Percentiles rank a stretch among this genome's conserved stretches.
These are phyloP conservation scores for Meta bourneti DNA, from an alignment of 2,888 invertebrate species.

Conservation along the genomic window DNA sequence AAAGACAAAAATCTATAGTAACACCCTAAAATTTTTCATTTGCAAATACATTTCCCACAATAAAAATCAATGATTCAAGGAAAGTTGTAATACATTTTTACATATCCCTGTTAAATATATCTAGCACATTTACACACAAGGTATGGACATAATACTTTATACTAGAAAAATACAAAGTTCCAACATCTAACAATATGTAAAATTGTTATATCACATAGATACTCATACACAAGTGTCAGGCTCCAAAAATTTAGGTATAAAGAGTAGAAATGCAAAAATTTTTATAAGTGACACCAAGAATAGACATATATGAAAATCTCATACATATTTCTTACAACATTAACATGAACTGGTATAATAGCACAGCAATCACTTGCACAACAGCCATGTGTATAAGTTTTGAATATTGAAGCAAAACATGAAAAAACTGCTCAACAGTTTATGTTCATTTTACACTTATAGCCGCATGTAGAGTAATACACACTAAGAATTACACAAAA, in stretches of 20 bases:
- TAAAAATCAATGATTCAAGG: not conserved
- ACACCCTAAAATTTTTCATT: not conserved
- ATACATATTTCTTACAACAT: conserved; percentile 42
- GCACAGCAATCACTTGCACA: conserved; percentile 42
- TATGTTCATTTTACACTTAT: not conserved
- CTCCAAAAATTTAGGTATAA: conserved; percentile 74
- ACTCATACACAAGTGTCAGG: conserved; percentile 68
- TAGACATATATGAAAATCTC: conserved; percentile 51
- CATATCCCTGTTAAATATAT: conserved; percentile 52
- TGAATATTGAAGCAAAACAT: conserved; percentile 22
- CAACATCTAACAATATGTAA: conserved; percentile 76
- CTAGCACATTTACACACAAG: conserved; percentile 50
- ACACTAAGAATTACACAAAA: not conserved
- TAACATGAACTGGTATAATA: conserved; percentile 34
- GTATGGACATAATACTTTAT: conserved; percentile 53
- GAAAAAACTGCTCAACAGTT: conserved; percentile 3
- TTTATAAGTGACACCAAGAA: conserved; percentile 69
- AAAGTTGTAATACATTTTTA: conserved; percentile 12
- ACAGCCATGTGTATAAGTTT: conserved; percentile 14
- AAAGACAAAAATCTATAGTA: not conserved
- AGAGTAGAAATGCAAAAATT: conserved; percentile 72
- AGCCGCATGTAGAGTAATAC: not conserved
- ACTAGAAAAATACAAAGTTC: conserved; percentile 76
- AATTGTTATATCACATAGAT: conserved; percentile 73
- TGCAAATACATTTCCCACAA: not conserved